Conservation (phyloP, 2,797 vertebrate species). For the Lerista edwardsae region DNA sequence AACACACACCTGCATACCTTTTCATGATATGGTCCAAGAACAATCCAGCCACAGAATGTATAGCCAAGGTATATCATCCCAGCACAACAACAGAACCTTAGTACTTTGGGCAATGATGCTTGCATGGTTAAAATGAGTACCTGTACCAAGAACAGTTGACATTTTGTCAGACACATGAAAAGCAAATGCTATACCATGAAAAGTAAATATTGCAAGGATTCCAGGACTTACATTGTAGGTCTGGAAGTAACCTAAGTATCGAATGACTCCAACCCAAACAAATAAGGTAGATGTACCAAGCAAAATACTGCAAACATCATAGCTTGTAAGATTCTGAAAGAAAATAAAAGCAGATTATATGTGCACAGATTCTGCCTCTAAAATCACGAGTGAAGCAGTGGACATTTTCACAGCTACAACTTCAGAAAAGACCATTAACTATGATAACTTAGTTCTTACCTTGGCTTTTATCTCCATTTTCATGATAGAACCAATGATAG, state of each 20-base stretch:
- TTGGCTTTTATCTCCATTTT: conserved; percentile 99
- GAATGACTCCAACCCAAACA: conserved; percentile 96
- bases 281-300: conserved; percentile 93
- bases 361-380: neutral
- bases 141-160: conserved; percentile 67
- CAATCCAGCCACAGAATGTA: conserved; percentile 99
- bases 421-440: neutral
- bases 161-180: neutral
- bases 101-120: conserved; percentile 92
- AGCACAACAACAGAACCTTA: conserved; percentile 96
- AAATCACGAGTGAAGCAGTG: neutral
- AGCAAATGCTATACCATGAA: neutral
- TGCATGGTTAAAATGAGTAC: conserved; percentile 97
- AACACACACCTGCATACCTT: conserved; percentile 81
- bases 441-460: conserved; percentile 74
- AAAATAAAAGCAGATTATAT: neutral
- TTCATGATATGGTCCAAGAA: conserved; percentile 94
- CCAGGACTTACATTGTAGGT: conserved; percentile 91
- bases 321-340: conserved; percentile 89
- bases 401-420: neutral
- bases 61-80: conserved; percentile 98
- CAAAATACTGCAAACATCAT: conserved; percentile 96
- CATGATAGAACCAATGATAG: conserved; percentile 90
- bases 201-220: conserved; percentile 1
- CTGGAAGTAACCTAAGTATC: conserved; percentile 97